Evolutionary conservation across 1,140 invertebrate genomes (phyloP).

Genomic region (Whitmania pigra): DNA sequence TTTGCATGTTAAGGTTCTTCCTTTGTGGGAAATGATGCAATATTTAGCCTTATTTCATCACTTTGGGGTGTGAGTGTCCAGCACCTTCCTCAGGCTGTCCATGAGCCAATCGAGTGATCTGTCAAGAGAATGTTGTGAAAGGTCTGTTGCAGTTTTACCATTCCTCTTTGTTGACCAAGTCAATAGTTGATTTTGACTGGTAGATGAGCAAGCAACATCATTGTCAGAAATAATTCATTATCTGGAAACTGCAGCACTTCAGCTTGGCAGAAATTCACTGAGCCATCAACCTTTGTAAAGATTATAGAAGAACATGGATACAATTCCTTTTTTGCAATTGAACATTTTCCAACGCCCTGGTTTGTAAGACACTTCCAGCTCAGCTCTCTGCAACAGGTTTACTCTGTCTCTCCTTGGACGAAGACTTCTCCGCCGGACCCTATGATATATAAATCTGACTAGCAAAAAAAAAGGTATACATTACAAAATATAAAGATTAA

Average conservation of each 20-base stretch:
- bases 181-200: slow-evolving; percentile 72
- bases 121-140: slow-evolving; percentile 82
- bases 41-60: background rate
- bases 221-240: slow-evolving; percentile 62
- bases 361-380: too few relatives aligned
- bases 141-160: slow-evolving; percentile 54
- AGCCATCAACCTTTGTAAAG: slow-evolving; percentile 56
- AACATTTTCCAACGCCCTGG: too few relatives aligned
- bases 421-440: too few relatives aligned
- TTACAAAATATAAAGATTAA: too few relatives aligned
- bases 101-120: slow-evolving; percentile 60
- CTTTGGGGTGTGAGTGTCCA: slow-evolving; percentile 52
- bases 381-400: too few relatives aligned
- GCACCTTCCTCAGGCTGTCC: slow-evolving; percentile 52
- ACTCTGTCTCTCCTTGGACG: too few relatives aligned
- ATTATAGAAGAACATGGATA: slow-evolving; percentile 55
- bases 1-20: too few relatives aligned
- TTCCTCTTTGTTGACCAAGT: slow-evolving; percentile 76
- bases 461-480: too few relatives aligned
- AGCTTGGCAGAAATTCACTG: slow-evolving; percentile 53
- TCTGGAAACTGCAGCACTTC: slow-evolving; percentile 59
- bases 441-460: too few relatives aligned
- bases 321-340: slow-evolving; percentile 67
- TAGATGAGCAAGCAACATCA: slow-evolving; percentile 68
- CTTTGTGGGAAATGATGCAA: slow-evolving; percentile 4